Base-by-base conservation (phyloP, 1,140 invertebrate genomes). In the Eufriesea mexicana region DNA sequence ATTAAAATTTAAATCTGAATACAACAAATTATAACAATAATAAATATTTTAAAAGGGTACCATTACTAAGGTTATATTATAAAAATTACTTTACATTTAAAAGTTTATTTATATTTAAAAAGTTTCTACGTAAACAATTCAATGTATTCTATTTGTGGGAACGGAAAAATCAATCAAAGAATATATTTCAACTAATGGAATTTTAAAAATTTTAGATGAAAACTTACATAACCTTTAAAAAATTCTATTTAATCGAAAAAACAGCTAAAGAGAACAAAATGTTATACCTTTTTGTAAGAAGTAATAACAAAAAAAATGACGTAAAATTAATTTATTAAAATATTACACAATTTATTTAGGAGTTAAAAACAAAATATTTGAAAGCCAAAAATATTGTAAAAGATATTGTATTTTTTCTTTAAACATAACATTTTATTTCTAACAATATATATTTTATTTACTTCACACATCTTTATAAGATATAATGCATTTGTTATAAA, bases 221-320 rank as follows among this genome's bases (percentile, higher is more conserved):
- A 35, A 47, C 16, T n/a, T 0, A 61, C 68, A 73, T 79, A 79
- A 79, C 78, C 78, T 79, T 10, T 28, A 25, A 73, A 4, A 68
- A 79, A 35, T 42, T 20, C 0, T 28, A 25, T 2, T 6, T 12
- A 49, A 62, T 49, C 23, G 4, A 5, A 23, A 20, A n/a, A 12
- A 28, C 7, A 49, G 6, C 2, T 55, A n/a, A 18, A 9, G 10
- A 18, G 28, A 61, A 49, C 8, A 2, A 47, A 71, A 28, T 23
- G 28, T 47, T 35, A 47, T n/a, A 79, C 25, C 5, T 71, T n/a
- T 79, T 18, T 35, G 1, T 49, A 71, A 79, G 42, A 59, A 18
- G 6, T 64, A 73, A 45, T 7, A 72, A 59, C 4, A 35, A 51
- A 71, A n/a, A 47, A 23, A 0, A 23, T 16, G 2, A 59, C 10